Evolutionary conservation across 2,113 vertebrate species (phyloP).

Genomic region (Hippocampus abdominalis): DNA sequence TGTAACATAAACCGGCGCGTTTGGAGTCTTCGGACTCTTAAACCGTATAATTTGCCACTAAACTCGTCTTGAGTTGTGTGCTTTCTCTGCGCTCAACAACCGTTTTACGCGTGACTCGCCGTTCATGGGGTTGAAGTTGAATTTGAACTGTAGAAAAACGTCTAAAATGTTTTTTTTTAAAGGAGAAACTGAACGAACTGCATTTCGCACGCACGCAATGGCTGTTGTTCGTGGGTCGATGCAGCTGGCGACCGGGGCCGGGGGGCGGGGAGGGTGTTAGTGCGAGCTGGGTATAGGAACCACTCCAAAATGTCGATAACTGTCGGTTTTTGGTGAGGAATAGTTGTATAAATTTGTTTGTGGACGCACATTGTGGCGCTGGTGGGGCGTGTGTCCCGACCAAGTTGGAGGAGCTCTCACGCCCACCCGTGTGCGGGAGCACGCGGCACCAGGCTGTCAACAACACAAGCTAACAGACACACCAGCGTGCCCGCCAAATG

Average conservation of each 20-base stretch:
- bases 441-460: slow-evolving; percentile 61
- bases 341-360: not conserved
- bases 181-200: not conserved
- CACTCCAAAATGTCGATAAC: not conserved
- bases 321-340: slow-evolving; percentile 4
- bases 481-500: slow-evolving; percentile 12
- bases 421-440: slow-evolving; percentile 62
- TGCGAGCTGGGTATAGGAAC: not conserved
- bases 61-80: slow-evolving; percentile 16
- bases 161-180: not conserved
- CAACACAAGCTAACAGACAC: slow-evolving; percentile 40
- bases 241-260: slow-evolving; percentile 2
- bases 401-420: slow-evolving; percentile 60
- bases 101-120: not conserved
- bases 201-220: slow-evolving; percentile 3
- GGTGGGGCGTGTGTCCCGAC: slow-evolving; percentile 17
- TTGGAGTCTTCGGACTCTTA: slow-evolving; percentile 24
- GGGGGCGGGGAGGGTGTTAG: not conserved
- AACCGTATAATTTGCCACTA: slow-evolving; percentile 38
- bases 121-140: slow-evolving; percentile 31
- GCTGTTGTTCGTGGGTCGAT: slow-evolving; percentile 36
- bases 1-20: not conserved
- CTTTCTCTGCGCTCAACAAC: not conserved
- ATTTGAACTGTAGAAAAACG: slow-evolving; percentile 15
- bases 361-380: not conserved